Percentiles rank a stretch among this genome's conserved stretches.
Conservation (phyloP, 1,140 invertebrate species). For the Oncopodura yosiiana region DNA sequence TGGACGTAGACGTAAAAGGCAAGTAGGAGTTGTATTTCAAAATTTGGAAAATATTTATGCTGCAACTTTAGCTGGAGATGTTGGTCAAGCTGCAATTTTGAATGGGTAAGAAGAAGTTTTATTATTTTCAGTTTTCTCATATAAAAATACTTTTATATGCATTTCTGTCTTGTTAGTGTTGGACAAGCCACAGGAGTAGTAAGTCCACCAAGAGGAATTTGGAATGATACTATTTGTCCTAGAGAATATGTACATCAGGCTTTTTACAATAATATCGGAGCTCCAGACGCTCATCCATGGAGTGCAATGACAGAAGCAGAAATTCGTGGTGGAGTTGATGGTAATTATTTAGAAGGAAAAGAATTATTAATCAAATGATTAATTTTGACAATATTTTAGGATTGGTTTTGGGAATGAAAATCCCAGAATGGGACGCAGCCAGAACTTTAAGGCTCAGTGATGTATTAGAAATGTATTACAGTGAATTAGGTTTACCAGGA, state of each 20-base stretch:
- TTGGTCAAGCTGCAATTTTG: slow-evolving; percentile 32
- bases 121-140: too few relatives aligned
- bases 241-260: slow-evolving; percentile 23
- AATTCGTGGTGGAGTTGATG: slow-evolving; percentile 33
- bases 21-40: slow-evolving; percentile 10
- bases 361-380: background rate
- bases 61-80: slow-evolving; percentile 27
- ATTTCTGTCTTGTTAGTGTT: too few relatives aligned
- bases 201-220: slow-evolving; percentile 12
- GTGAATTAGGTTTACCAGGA: slow-evolving; percentile 22
- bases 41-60: slow-evolving; percentile 24
- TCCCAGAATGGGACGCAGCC: slow-evolving; percentile 15
- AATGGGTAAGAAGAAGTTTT: too few relatives aligned
- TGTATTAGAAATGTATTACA: slow-evolving; percentile 30
- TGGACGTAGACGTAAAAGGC: slow-evolving; percentile 19
- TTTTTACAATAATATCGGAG: too few relatives aligned
- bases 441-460: slow-evolving; percentile 19
- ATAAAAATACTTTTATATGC: too few relatives aligned
- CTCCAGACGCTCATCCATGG: slow-evolving; percentile 10
- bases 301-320: slow-evolving; percentile 30
- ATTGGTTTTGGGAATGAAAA: slow-evolving; percentile 19
- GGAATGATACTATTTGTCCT: slow-evolving; percentile 31
- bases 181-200: background rate
- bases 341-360: slow-evolving; percentile 11
- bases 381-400: slow-evolving; percentile 13